phyloP scores from a whole-genome alignment of 1,140 invertebrate genomes.

The Cydia pomonella region DNA sequence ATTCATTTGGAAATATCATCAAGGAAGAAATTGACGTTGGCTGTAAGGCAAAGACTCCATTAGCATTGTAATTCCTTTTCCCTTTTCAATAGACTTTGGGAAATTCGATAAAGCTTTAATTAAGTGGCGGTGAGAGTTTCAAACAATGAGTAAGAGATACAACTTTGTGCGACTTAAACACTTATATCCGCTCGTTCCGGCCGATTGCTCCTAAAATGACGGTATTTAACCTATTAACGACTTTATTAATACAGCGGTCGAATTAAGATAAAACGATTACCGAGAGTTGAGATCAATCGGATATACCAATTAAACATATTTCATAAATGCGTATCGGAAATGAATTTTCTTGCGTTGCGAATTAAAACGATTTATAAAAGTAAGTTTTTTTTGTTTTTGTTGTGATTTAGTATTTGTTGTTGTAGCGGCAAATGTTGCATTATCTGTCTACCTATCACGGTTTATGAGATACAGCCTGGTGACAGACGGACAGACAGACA shows the following conservation, averaged over 20 bases:
- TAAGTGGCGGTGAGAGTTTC: slow-evolving; percentile 29
- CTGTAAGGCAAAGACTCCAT: slow-evolving; percentile 47
- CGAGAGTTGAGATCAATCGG: not conserved
- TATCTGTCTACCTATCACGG: too few relatives aligned
- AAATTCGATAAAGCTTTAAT: slow-evolving; percentile 53
- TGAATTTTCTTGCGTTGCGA: not conserved
- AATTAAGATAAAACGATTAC: slow-evolving; percentile 22
- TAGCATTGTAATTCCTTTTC: slow-evolving; percentile 58
- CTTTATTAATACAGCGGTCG: slow-evolving; percentile 2
- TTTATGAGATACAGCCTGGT: too few relatives aligned
- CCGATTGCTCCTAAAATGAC: slow-evolving; percentile 26
- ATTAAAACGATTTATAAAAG: too few relatives aligned
- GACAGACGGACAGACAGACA: too few relatives aligned
- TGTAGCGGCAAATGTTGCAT: too few relatives aligned
- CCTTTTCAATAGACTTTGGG: slow-evolving; percentile 45
- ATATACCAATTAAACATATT: not conserved
- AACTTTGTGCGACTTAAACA: slow-evolving; percentile 18
- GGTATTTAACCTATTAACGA: slow-evolving; percentile 27
- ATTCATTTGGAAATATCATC: slow-evolving; percentile 45
- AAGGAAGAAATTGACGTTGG: slow-evolving; percentile 45
- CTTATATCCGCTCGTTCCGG: slow-evolving; percentile 21
- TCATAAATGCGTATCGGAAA: not conserved
- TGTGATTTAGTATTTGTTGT: too few relatives aligned
- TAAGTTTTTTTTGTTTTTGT: too few relatives aligned
- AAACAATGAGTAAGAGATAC: slow-evolving; percentile 32